Conservation (phyloP, 1,140 invertebrate genomes). For the Acyrthosiphon pisum region DNA sequence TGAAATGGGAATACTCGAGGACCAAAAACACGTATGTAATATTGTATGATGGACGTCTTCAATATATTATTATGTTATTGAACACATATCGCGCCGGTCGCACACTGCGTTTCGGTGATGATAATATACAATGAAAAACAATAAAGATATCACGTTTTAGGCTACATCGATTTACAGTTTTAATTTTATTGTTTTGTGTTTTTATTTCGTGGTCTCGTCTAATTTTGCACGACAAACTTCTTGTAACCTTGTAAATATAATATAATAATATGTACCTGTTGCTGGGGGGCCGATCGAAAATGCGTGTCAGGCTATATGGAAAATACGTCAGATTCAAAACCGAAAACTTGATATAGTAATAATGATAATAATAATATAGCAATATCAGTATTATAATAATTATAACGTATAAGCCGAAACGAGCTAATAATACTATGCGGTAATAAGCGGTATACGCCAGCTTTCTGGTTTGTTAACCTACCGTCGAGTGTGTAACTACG, state of each 20-base stretch:
- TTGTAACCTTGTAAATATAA: not conserved
- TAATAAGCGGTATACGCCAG: too few relatives aligned
- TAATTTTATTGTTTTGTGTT: too few relatives aligned
- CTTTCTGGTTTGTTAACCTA: not conserved
- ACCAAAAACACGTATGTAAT: not conserved
- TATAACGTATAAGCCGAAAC: not conserved
- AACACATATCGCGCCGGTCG: not conserved
- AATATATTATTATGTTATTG: not conserved
- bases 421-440: not conserved
- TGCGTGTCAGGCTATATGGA: not conserved
- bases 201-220: too few relatives aligned
- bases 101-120: not conserved
- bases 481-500: not conserved
- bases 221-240: too few relatives aligned
- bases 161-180: too few relatives aligned
- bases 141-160: too few relatives aligned
- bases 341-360: not conserved
- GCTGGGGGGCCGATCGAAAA: not conserved
- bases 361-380: not conserved
- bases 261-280: not conserved
- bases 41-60: not conserved
- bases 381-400: not conserved
- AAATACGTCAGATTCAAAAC: not conserved
- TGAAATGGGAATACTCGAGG: not conserved
- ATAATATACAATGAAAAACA: too few relatives aligned